phyloP scores from a whole-genome alignment of 2,797 vertebrate genomes.

The Spea hammondii region DNA sequence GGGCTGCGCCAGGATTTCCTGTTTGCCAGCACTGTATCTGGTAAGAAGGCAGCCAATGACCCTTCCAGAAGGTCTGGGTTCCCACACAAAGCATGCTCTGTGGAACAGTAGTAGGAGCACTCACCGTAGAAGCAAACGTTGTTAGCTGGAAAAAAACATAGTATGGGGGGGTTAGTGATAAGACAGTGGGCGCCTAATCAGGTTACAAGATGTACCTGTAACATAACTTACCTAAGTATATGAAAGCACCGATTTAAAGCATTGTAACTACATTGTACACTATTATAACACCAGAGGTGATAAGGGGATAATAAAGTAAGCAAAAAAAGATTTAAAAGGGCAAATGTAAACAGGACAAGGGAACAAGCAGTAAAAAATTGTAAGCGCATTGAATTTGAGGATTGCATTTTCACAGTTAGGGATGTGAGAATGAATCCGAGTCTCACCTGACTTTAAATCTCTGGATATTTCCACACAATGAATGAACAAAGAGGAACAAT shows the following conservation, averaged over 20 bases:
- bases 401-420: not conserved
- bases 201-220: not conserved
- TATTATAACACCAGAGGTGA: too few relatives aligned
- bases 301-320: too few relatives aligned
- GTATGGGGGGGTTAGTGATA: slow-evolving; percentile 44
- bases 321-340: too few relatives aligned
- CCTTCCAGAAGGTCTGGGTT: slow-evolving; percentile 80
- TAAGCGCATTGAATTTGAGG: too few relatives aligned
- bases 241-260: too few relatives aligned
- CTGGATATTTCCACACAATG: slow-evolving; percentile 11
- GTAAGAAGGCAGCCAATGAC: slow-evolving; percentile 82
- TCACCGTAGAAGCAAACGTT: slow-evolving; percentile 88
- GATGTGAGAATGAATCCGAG: slow-evolving; percentile 10
- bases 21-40: slow-evolving; percentile 78
- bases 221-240: too few relatives aligned
- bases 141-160: slow-evolving; percentile 65
- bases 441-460: slow-evolving; percentile 11
- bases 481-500: slow-evolving; percentile 35
- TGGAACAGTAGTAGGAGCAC: slow-evolving; percentile 89
- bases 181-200: too few relatives aligned
- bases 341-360: too few relatives aligned
- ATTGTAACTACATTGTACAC: too few relatives aligned
- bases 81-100: slow-evolving; percentile 83
- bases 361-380: too few relatives aligned
- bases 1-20: slow-evolving; percentile 88